Evolutionary conservation across 35 echinoderm and acorn worm species (phyloP), one percentile per base, ranked within the genome.

Genomic region (Chiridota heheva): DNA sequence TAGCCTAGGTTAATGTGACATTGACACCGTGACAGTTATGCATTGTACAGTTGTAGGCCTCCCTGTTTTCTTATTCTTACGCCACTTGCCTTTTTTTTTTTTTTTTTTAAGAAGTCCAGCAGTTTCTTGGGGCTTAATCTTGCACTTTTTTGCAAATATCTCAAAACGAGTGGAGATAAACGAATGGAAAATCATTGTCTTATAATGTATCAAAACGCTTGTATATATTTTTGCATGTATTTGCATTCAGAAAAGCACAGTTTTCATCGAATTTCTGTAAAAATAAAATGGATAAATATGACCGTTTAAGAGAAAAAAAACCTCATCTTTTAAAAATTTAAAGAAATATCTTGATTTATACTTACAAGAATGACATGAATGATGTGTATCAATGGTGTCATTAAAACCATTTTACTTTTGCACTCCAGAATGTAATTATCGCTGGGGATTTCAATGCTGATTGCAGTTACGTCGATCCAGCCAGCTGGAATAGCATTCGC

Each of bases 381-480:
- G 12, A n/a, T 13, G 12, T 20, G 15, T 17, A n/a, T 12, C 62
- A 16, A n/a, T 17, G 13, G 15, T 15, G 1, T 0, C 12, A 13
- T 30, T 20, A 30, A 17, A n/a, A 13, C 15, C 17, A 0, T 6
- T 22, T 20, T 25, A 36, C 27, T 39, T 25, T 17, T 22, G 20
- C 20, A 38, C 44, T 74, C 25, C 26, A 93, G 91, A 69, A 93
- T 57, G 91, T 83, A 30, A 77, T 93, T 16, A 77, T 93, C 62
- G 85, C 85, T 24, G 91, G 91, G 15, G 91, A 93, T 56, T 93
- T 84, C 68, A 93, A 93, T 49, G 91, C 79, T 5, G 85, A 93
- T 44, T 93, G 91, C 63, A 63, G 72, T 31, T 93, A 88, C 45
- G 78, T 93, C 10, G 36, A 35, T 1, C 60, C 45, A 35, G 27